Conservation (phyloP, 1,140 invertebrate genomes). For the Calycopis cecrops region DNA sequence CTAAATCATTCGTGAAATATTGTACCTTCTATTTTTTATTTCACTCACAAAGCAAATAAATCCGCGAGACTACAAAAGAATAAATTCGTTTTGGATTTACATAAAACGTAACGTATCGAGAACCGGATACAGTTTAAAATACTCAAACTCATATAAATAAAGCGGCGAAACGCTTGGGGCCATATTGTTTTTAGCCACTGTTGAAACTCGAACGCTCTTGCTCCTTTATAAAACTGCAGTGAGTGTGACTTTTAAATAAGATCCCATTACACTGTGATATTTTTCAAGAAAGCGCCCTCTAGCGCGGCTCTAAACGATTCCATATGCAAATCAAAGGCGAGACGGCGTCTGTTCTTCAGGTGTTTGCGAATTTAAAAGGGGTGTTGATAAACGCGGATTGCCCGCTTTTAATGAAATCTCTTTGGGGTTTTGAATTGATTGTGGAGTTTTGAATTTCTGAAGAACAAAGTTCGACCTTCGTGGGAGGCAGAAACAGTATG, state of each 20-base stretch:
- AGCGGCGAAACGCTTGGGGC: constrained; percentile 4
- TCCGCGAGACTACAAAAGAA: not conserved
- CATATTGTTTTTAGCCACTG: constrained; percentile 21
- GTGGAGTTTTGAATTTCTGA: no score
- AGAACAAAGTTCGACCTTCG: no score
- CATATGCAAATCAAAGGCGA: constrained; percentile 44
- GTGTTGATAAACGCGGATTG: constrained; percentile 9
- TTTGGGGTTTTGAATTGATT: constrained; percentile 3
- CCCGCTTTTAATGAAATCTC: constrained; percentile 2
- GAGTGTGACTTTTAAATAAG: constrained; percentile 50
- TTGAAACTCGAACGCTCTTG: constrained; percentile 36
- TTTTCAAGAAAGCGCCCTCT: constrained; percentile 41
- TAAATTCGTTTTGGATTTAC: not conserved
- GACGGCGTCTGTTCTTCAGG: constrained; percentile 9
- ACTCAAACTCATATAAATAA: constrained; percentile 14
- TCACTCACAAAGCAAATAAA: not conserved
- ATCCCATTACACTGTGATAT: constrained; percentile 40
- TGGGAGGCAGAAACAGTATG: no score
- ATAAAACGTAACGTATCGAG: constrained; percentile 1
- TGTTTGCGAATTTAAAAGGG: constrained; percentile 17
- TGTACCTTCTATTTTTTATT: not conserved
- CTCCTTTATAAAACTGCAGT: constrained; percentile 47
- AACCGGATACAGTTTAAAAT: constrained; percentile 13
- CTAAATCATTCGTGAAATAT: no score
- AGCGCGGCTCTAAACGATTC: constrained; percentile 34